Evolutionary conservation across 2,888 invertebrate genomes (phyloP), one percentile per base, ranked within the genome.

Genomic region (Morinoia aosen): DNA sequence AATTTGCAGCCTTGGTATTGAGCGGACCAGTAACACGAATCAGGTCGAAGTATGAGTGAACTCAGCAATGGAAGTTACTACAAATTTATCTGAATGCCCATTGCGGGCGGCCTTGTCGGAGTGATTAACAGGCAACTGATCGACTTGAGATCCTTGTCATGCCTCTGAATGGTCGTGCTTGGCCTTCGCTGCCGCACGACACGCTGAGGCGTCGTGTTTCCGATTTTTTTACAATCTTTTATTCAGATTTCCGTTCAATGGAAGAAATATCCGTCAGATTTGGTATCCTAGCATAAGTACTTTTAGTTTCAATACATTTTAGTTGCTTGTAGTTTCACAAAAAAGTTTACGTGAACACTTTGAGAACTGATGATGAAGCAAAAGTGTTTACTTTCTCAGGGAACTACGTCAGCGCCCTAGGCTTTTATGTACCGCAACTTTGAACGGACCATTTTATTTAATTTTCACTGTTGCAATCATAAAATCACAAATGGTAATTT

Each of bases 111-210:
- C 90, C 90, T 90, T 90, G 39, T 40, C 48, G 90, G 48, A 40
- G 90, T 90, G 90, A 90, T 90, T 90, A 90, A 90, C 90, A 4
- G 40, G 90, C 90, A 90, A 11, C 90, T 90, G 90, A 90, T 48
- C 39, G 48, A 90, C 90, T 10, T 19, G 33, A 39, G 40, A 40
- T 39, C 90, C 90, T 90, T 48, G 90, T 90, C 76, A 76, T 76
- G 33, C 76, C 76, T 33, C 76, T 76, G 76, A 76, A 76, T 76
- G 76, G 76, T 33, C 33, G 76, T 76, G 76, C 33, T 10, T 76
- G 76, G 76, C 76, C 76, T 76, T 76, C 76, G 25, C 76, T 3
- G 25, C 76, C 76, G 25, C 76, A 76, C 76, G 25, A 33, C 76
- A 19, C 2, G 25, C 76, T 33, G 76, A 76, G 76, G 8, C 33